Evolutionary conservation across 2,797 vertebrate genomes (phyloP).

Genomic region (Dromococcyx pavoninus): DNA sequence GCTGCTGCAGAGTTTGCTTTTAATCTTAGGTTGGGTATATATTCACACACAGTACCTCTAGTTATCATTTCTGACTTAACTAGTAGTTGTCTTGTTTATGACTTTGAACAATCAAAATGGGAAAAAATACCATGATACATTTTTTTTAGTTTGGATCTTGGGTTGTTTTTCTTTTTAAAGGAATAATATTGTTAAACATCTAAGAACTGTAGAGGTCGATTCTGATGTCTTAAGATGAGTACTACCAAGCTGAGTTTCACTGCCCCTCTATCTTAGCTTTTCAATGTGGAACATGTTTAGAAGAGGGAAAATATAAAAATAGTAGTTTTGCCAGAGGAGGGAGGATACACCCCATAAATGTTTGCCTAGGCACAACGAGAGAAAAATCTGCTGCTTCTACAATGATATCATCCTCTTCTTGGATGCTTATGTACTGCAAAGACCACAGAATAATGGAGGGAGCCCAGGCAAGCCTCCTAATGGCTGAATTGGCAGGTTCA

Average conservation of each 20-base stretch:
- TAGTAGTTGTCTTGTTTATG: background rate
- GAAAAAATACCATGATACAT: background rate
- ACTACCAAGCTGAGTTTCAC: background rate
- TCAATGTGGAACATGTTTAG: background rate
- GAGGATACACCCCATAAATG: background rate
- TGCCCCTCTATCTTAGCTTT: background rate
- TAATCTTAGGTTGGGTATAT: constrained; percentile 30
- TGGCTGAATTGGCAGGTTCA: background rate
- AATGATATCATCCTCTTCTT: background rate
- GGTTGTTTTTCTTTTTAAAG: background rate
- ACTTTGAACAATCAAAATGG: background rate
- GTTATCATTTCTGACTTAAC: background rate
- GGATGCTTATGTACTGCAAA: background rate
- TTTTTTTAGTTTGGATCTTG: background rate
- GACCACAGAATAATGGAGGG: background rate
- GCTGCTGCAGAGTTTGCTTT: constrained; percentile 26
- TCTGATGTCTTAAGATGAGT: background rate
- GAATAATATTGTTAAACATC: background rate
- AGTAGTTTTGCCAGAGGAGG: background rate
- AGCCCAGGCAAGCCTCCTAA: background rate
- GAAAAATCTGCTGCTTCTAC: background rate
- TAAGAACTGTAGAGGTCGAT: background rate
- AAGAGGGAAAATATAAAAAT: background rate
- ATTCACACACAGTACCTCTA: background rate
- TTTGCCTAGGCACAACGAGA: background rate